These are phyloP conservation scores for Neodiprion lecontei DNA, from an alignment of 1,140 invertebrate genomes.

Conservation along the genomic window DNA sequence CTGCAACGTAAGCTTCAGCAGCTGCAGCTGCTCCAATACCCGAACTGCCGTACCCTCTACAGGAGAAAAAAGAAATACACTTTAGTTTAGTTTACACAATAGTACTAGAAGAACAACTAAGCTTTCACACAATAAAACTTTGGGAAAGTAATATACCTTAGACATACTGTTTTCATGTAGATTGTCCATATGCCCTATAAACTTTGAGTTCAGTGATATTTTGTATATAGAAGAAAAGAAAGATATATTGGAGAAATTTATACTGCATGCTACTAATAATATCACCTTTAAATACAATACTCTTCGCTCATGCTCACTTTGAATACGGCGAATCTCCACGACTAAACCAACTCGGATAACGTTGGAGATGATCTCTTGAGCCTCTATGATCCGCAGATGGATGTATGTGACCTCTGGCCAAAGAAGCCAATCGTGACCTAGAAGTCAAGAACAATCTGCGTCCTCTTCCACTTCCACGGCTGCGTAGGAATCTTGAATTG, in stretches of 20 bases:
- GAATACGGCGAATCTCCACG: conserved; percentile 54
- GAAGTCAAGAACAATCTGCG: conserved; percentile 56
- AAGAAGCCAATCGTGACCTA: conserved; percentile 56
- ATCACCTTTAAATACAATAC: background rate
- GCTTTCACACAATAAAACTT: no score
- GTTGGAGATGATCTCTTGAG: conserved; percentile 50
- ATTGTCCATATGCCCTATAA: no score
- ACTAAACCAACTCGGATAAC: conserved; percentile 54
- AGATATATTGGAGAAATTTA: no score
- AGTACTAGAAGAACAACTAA: no score
- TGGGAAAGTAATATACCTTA: no score
- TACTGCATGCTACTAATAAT: no score
- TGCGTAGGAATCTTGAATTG: conserved; percentile 60
- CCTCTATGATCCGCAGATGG: conserved; percentile 45
- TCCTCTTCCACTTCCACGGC: conserved; percentile 58
- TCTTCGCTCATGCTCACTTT: conserved; percentile 38
- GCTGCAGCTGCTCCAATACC: conserved; percentile 66
- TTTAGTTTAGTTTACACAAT: background rate
- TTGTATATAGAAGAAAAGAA: no score
- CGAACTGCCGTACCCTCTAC: conserved; percentile 52
- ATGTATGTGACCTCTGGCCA: conserved; percentile 53
- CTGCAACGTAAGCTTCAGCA: conserved; percentile 77
- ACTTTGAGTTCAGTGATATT: no score
- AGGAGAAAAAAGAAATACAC: conserved; percentile 26
- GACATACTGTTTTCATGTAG: no score